Conservation (phyloP, 1,140 invertebrate species). For the Ptiloglossa arizonensis region DNA sequence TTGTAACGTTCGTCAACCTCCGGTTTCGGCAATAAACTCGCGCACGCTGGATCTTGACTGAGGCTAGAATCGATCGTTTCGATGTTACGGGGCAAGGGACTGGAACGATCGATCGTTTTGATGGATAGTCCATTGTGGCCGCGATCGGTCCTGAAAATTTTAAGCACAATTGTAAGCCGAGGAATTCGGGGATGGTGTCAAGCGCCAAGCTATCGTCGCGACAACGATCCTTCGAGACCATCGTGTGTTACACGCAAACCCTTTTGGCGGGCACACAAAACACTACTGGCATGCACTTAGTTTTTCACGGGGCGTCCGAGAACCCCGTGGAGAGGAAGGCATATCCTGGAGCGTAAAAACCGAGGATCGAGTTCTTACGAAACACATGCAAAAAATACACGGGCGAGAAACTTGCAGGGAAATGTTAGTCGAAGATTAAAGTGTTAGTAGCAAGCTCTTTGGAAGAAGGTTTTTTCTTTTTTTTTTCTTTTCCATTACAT, state of each 20-base stretch:
- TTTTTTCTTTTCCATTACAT: constrained; percentile 10
- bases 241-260: not conserved
- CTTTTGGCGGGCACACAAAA: no score
- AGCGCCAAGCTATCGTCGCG: constrained; percentile 15
- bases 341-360: no score
- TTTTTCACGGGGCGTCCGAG: no score
- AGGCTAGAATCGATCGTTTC: constrained; percentile 79
- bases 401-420: constrained; percentile 18
- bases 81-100: constrained; percentile 71
- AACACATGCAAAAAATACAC: constrained; percentile 19
- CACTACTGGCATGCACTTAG: not conserved
- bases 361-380: no score
- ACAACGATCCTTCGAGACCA: not conserved
- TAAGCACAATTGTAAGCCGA: constrained; percentile 67
- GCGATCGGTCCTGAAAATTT: constrained; percentile 74
- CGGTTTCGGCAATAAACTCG: constrained; percentile 82
- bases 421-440: constrained; percentile 75
- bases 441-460: constrained; percentile 76
- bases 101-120: constrained; percentile 78
- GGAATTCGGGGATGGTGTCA: constrained; percentile 35
- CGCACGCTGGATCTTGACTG: constrained; percentile 78
- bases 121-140: constrained; percentile 72
- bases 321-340: no score
- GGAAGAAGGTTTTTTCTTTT: constrained; percentile 61
- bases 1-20: constrained; percentile 80